A percentile compares a stretch with the other conserved stretches of the same genome.
Evolutionary conservation across 2,888 invertebrate species (phyloP).

Genomic region (Branchellion lobata): DNA sequence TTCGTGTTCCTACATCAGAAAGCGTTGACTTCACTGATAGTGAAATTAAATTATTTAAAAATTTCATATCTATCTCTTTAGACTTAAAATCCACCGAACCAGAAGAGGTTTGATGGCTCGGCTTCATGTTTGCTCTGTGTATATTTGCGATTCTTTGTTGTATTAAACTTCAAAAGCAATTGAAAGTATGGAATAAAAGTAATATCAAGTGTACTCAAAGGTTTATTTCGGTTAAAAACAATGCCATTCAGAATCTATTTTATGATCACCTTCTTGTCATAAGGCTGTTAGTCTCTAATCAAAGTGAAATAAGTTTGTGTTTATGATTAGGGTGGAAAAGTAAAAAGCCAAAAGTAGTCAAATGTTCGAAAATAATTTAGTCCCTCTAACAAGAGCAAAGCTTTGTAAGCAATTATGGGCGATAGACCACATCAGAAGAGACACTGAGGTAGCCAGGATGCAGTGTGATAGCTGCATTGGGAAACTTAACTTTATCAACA

Average conservation of each 20-base stretch:
- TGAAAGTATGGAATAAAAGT: not conserved
- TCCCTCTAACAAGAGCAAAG: too few species aligned
- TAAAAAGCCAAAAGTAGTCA: too few species aligned
- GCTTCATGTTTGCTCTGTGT: too few species aligned
- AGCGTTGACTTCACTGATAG: not conserved
- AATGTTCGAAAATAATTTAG: too few species aligned
- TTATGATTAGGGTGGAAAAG: too few species aligned
- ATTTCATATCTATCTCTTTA: not conserved
- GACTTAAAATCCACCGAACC: not conserved
- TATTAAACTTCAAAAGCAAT: too few species aligned
- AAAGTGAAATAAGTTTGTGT: too few species aligned
- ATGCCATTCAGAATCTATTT: not conserved
- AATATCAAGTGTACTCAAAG: not conserved
- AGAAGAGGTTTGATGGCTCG: too few species aligned
- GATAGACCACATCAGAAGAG: not conserved
- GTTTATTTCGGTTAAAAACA: not conserved
- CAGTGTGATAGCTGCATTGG: not conserved
- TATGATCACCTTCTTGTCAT: too few species aligned
- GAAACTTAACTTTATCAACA: not conserved
- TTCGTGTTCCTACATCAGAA: not conserved
- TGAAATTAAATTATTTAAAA: not conserved
- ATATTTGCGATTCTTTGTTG: too few species aligned
- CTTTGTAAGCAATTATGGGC: too few species aligned
- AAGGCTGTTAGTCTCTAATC: too few species aligned
- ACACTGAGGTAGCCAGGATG: slow-evolving; percentile 4